phyloP scores from a whole-genome alignment of 1,140 invertebrate species.

The Aphis gossypii region DNA sequence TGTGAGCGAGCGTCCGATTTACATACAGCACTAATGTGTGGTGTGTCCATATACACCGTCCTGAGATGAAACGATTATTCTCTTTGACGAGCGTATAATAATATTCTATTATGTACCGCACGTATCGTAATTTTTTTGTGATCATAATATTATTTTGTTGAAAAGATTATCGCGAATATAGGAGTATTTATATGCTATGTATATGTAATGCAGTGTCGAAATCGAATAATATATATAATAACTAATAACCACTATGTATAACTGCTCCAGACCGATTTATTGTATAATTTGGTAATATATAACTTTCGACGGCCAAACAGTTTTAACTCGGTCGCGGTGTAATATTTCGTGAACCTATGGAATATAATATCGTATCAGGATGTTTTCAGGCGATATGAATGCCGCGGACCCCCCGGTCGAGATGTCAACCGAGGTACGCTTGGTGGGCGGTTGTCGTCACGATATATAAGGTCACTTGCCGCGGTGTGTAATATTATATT shows the following conservation, averaged over 20 bases:
- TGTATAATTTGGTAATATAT: not conserved
- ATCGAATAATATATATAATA: not conserved
- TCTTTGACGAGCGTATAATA: not conserved
- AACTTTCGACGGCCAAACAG: not conserved
- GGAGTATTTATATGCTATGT: not conserved
- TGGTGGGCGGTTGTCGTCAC: constrained; percentile 9
- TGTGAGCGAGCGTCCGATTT: not conserved
- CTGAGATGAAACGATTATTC: not conserved
- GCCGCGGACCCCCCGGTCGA: not conserved
- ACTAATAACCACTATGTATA: too few species aligned
- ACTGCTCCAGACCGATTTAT: not conserved
- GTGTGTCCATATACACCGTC: not conserved
- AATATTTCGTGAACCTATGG: not conserved
- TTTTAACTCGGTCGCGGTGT: not conserved
- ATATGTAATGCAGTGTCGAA: not conserved
- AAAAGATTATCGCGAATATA: not conserved
- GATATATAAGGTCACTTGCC: not conserved
- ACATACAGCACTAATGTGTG: not conserved
- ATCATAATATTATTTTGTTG: not conserved
- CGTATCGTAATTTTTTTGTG: not conserved
- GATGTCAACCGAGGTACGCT: not conserved
- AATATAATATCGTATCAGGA: not conserved
- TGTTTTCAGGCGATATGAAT: not conserved
- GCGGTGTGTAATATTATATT: not conserved
- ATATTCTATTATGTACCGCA: not conserved